Conservation (phyloP, 2,888 invertebrate genomes). For the Hyposoter didymator region DNA sequence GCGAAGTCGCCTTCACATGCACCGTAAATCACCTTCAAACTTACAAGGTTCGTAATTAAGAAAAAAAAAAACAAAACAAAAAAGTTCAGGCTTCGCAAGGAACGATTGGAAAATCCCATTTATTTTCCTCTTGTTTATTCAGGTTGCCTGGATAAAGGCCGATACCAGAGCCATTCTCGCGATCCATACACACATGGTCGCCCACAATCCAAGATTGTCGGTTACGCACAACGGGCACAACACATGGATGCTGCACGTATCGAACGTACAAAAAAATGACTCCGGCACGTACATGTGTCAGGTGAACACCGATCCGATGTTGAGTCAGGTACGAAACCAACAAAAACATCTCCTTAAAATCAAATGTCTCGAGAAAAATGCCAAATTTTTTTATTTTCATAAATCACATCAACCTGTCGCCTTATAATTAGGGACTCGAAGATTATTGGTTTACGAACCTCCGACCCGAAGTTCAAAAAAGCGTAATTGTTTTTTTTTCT, state of each 20-base stretch:
- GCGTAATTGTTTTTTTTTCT: background rate
- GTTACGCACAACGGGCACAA: constrained; percentile 97
- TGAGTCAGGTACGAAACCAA: constrained; percentile 91
- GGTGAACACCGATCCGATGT: constrained; percentile 96
- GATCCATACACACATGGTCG: constrained; percentile 95
- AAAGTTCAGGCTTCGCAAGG: background rate
- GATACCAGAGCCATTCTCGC: constrained; percentile 95
- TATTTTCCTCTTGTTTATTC: constrained; percentile 66
- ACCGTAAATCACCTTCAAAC: constrained; percentile 95
- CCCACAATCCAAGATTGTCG: constrained; percentile 93
- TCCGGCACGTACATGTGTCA: constrained; percentile 98
- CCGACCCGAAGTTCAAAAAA: background rate
- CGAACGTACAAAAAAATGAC: constrained; percentile 95
- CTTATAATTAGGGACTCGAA: background rate
- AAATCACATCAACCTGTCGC: too few species aligned
- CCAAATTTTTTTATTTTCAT: background rate
- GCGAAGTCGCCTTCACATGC: constrained; percentile 95
- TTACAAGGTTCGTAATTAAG: constrained; percentile 89
- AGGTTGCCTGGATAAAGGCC: constrained; percentile 97
- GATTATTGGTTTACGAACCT: background rate
- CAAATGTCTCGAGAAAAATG: background rate
- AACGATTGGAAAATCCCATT: background rate
- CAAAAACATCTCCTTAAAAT: background rate
- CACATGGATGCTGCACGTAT: constrained; percentile 96
- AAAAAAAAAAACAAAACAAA: background rate